Percentiles rank a stretch among this genome's conserved stretches.
phyloP scores from a whole-genome alignment of 2,888 invertebrate species.

The Ophion slaviceki region DNA sequence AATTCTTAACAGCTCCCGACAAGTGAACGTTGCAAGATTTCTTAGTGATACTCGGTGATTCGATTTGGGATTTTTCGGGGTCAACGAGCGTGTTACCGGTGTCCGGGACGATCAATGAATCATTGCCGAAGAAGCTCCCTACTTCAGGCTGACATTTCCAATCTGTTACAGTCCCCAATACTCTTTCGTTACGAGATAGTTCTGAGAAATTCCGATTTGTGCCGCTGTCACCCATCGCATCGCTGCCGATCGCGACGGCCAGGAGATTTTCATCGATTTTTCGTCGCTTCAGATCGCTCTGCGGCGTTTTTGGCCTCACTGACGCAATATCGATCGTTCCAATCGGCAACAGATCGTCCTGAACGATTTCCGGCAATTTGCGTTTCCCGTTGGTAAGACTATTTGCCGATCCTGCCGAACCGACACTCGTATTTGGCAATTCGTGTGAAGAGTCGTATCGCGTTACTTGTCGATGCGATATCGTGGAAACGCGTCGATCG shows the following conservation, averaged over 20 bases:
- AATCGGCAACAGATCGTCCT: constrained; percentile 61
- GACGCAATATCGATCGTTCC: constrained; percentile 48
- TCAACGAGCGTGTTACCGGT: background rate
- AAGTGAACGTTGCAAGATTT: constrained; percentile 21
- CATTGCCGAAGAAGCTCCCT: background rate
- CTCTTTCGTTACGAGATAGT: background rate
- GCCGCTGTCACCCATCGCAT: background rate
- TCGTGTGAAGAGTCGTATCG: background rate
- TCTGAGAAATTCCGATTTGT: no score
- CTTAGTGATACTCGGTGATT: background rate
- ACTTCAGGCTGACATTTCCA: background rate
- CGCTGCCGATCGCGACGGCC: background rate
- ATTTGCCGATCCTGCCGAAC: background rate
- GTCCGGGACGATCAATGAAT: background rate
- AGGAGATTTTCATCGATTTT: background rate
- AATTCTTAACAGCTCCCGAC: background rate
- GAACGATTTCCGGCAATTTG: constrained; percentile 63
- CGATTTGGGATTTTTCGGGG: background rate
- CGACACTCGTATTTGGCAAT: background rate
- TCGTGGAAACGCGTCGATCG: background rate
- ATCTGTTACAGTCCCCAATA: background rate
- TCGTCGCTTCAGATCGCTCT: background rate
- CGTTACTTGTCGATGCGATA: background rate
- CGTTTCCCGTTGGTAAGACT: constrained; percentile 30
- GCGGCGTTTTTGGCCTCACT: background rate